phyloP scores from a whole-genome alignment of 2,113 vertebrate species.

The Notothenia coriiceps region DNA sequence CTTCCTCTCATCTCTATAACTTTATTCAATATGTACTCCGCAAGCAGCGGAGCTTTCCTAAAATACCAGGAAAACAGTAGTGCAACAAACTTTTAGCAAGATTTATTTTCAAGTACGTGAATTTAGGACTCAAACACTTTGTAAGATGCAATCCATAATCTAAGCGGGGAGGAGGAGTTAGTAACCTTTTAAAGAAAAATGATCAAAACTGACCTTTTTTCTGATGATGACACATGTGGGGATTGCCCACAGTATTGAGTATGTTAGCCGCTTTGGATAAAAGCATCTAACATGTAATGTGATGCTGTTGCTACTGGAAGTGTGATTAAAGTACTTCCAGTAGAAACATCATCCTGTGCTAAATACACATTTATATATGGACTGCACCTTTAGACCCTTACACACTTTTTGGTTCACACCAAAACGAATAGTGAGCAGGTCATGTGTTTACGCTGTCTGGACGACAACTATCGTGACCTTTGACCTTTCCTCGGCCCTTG shows the following conservation, averaged over 20 bases:
- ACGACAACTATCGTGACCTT: slow-evolving; percentile 77
- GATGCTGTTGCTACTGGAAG: not conserved
- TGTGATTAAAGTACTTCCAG: not conserved
- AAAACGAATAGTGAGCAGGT: slow-evolving; percentile 83
- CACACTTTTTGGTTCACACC: slow-evolving; percentile 73
- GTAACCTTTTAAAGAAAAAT: not conserved
- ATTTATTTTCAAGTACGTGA: slow-evolving; percentile 80
- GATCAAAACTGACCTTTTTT: not conserved
- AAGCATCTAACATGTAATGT: not conserved
- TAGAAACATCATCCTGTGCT: not conserved
- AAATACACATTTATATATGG: not conserved
- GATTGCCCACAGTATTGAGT: too few relatives aligned
- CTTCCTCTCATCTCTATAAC: slow-evolving; percentile 55
- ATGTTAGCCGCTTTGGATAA: too few relatives aligned
- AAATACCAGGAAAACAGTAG: slow-evolving; percentile 90
- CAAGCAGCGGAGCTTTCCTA: slow-evolving; percentile 87
- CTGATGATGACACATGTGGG: not conserved
- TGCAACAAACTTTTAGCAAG: slow-evolving; percentile 92
- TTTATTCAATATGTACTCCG: slow-evolving; percentile 78
- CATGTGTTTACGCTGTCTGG: slow-evolving; percentile 80
- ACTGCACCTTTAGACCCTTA: slow-evolving; percentile 58
- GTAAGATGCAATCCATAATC: slow-evolving; percentile 71
- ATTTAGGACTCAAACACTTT: slow-evolving; percentile 60
- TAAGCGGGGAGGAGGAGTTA: not conserved
- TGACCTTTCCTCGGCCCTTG: slow-evolving; percentile 74